Evolutionary conservation across 1,140 invertebrate genomes (phyloP), one percentile per base, ranked within the genome.

Genomic region (Chrysomallon squamiferum): DNA sequence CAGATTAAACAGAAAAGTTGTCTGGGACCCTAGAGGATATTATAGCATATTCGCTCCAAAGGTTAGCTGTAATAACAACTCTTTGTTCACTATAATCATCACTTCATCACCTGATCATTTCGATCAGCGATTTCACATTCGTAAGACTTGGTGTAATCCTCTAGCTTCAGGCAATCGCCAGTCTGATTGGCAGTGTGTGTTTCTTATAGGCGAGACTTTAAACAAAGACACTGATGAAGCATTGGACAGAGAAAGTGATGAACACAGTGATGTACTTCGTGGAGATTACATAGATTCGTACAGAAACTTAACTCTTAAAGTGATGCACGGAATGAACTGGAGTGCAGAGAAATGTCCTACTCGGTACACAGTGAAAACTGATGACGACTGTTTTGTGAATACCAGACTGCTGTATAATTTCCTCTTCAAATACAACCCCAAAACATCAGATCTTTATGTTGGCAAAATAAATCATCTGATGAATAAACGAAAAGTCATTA

Each of bases 321-420:
- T 78, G 2, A 57, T 81, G 30, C 74, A 77, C 69, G 77, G 75
- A 33, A 64, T 81, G 13, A 35, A 66, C 15, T 81, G 79, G 79
- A 62, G 65, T 15, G 41, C 47, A 30, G 52, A 22, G 32, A 58
- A 62, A 50, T 76, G 74, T 59, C 60, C 68, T 33, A 60, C 64
- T 41, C 64, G 73, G 5, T 79, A 69, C 61, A 56, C 77, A 3
- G 41, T 81, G 18, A 81, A 81, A 66, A 81, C 79, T 54, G 79
- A 81, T 56, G 79, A 81, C 65, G 79, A 81, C 45, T 81, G 79
- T 68, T 81, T 74, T 72, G 76, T 81, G 2, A 78, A 79, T 63
- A 69, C 73, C 27, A 29, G 59, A 54, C 64, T 77, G 15, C n/a
- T 80, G n/a, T 57, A 75, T 62, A 54, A 69, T 13, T 73, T 79